Evolutionary conservation across 2,888 invertebrate genomes (phyloP), one percentile per base, ranked within the genome.

Genomic region (Neoaliturus tenellus): DNA sequence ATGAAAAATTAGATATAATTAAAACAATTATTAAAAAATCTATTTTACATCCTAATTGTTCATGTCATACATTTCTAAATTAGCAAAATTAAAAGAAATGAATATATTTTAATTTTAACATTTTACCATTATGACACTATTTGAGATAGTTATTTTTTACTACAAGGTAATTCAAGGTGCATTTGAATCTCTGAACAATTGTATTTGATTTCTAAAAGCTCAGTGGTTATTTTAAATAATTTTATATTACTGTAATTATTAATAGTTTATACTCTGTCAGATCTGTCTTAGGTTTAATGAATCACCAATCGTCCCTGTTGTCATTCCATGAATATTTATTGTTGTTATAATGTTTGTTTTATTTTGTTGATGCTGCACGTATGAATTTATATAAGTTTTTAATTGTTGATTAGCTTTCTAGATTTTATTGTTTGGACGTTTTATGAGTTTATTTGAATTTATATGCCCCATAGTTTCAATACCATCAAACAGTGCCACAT

Each of bases 261-360:
- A 28, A 14, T 51, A n/a, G 8, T n/a, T 10, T 51, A 51, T 17
- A 4, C 5, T 51, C 12, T 31, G 14, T n/a, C 5, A 28, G 2
- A 28, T 25, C 31, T 62, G 20, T 62, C 28, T 62, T 62, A 62
- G 62, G 4, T 28, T 8, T 62, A 62, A 28, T 31, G 51, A 51
- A 20, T 51, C 51, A 51, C 23, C 51, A 51, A 10, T 23, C 51
- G 28, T 28, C 62, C n/a, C 62, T 62, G 28, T 28, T 62, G 28
- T 62, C 62, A 62, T 62, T 62, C 62, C 62, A 62, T 62, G 14
- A 17, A 14, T 28, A 28, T 28, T 31, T 31, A 62, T 62, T 62
- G 12, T 62, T 62, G 62, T 62, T 62, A 62, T 55, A n/a, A 23
- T 62, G 62, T 62, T 55, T 62, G 28, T 31, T 62, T 31, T 62